Conservation (phyloP, 2,797 vertebrate species). For the Diplodus puntazzo region DNA sequence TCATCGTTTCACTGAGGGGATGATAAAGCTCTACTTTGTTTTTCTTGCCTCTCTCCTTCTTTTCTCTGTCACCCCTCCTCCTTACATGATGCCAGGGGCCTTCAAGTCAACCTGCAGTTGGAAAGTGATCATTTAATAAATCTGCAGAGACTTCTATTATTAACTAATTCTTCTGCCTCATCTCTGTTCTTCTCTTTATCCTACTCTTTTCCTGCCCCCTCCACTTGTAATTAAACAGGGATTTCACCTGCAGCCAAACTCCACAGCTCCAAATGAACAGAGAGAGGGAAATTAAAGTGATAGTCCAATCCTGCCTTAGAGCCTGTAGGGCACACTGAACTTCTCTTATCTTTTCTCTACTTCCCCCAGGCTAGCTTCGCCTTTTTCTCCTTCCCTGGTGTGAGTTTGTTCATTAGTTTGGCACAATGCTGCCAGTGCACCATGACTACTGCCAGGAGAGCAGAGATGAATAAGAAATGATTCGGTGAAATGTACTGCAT, state of each 20-base stretch:
- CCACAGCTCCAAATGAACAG: conserved; percentile 67
- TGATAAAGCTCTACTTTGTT: conserved; percentile 56
- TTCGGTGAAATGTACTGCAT: conserved; percentile 17
- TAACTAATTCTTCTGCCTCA: conserved; percentile 78
- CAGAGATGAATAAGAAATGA: conserved; percentile 33
- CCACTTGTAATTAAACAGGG: conserved; percentile 76
- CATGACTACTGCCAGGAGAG: conserved; percentile 28
- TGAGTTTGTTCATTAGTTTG: conserved; percentile 67
- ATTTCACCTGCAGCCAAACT: conserved; percentile 78
- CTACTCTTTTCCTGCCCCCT: conserved; percentile 55
- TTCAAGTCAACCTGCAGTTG: conserved; percentile 61
- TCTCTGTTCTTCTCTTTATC: conserved; percentile 74
- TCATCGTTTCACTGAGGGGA: conserved; percentile 22
- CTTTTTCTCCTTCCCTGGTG: conserved; percentile 62
- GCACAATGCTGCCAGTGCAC: conserved; percentile 45
- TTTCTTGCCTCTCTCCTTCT: conserved; percentile 42
- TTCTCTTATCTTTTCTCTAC: conserved; percentile 68
- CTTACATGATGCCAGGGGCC: conserved; percentile 58
- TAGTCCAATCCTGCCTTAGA: conserved; percentile 65
- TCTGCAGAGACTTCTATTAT: conserved; percentile 80
- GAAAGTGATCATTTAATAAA: conserved; percentile 80
- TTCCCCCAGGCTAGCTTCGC: conserved; percentile 44
- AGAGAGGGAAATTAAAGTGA: conserved; percentile 70
- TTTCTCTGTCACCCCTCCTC: conserved; percentile 31
- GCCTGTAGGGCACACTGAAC: conserved; percentile 68